Evolutionary conservation across 64 coral and sea anemone genomes (phyloP), one percentile per base, ranked within the genome.

Genomic region (Platygyra sinensis): DNA sequence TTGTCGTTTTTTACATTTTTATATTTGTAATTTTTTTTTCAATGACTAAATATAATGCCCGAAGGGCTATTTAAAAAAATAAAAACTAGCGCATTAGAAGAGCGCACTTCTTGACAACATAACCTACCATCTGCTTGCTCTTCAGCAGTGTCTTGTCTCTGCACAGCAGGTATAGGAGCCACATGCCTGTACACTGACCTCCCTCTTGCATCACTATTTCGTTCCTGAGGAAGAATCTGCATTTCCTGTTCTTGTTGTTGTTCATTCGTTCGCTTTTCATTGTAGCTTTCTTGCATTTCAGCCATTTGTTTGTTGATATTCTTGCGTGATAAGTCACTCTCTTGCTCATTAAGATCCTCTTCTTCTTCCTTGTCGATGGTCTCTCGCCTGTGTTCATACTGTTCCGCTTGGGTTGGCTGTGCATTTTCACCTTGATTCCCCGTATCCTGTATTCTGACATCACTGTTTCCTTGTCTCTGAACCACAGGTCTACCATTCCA

Each of bases 281-380:
- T 20, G 33, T 51, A 46, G 60, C 24, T 39, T 38, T 83, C 31
- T 25, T 72, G 9, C 81, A 85, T 69, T 85, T 71, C 62, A 42
- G 62, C 81, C 19, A 71, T 38, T 69, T 85, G 62, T 51, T 39
- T 71, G 32, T 85, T 85, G 19, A 85, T 85, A 24, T 19, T 85
- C 20, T 85, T 64, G 5, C 81, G 81, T 69, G 81, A 85, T 71
- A 85, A 72, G 22, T 27, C 81, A 85, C 22, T 38, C 6, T 19
- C 80, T 10, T 46, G 65, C 8, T 22, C 60, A 36, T 83, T 31
- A 42, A 46, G 29, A 46, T 10, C 60, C 19, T 49, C 60, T 19
- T 83, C 32, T 49, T 65, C 30, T 28, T 17, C 52, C 1, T 20
- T 17, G 15, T 80, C 62, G 52, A 18, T 62, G n/a, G n/a, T n/a